A percentile compares a stretch with the other conserved stretches of the same genome.
phyloP scores from a whole-genome alignment of 2,888 invertebrate genomes.

The Pemphredon lugubris region DNA sequence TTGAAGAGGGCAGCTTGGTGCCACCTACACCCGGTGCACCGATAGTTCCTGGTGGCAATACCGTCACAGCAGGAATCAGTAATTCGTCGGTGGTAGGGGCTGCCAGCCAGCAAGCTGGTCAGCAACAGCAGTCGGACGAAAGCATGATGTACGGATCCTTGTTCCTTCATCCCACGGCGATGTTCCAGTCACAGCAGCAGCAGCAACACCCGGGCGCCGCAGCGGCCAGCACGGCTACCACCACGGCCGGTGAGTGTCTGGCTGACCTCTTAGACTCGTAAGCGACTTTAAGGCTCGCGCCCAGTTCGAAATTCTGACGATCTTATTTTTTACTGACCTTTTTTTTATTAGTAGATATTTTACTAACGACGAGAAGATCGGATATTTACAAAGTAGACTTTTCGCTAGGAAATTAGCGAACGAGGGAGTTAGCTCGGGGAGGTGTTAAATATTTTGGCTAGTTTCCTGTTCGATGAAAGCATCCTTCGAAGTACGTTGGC shows the following conservation, averaged over 20 bases:
- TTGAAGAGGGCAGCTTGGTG: conserved; percentile 86
- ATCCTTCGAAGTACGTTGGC: too few species aligned
- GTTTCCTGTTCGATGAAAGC: too few species aligned
- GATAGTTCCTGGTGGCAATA: conserved; percentile 78
- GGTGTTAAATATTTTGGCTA: too few species aligned
- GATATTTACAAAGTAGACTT: too few species aligned
- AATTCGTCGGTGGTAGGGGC: conserved; percentile 54
- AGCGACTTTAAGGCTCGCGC: conserved; percentile 37
- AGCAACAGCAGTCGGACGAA: conserved; percentile 79
- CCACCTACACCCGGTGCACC: conserved; percentile 83
- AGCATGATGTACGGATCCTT: conserved; percentile 81
- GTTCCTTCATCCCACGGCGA: conserved; percentile 81
- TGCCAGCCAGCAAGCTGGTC: conserved; percentile 45
- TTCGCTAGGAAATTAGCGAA: too few species aligned
- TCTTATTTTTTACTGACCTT: neutral
- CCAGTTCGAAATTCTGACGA: conserved; percentile 51
- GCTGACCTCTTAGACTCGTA: conserved; percentile 80
- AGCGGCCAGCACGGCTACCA: conserved; percentile 76
- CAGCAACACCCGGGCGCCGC: conserved; percentile 77
- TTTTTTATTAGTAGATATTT: neutral
- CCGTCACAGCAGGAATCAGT: conserved; percentile 54
- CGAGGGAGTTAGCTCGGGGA: too few species aligned
- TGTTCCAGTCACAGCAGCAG: conserved; percentile 83
- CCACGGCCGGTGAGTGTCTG: conserved; percentile 82
- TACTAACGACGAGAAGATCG: too few species aligned